Evolutionary conservation across 2,113 vertebrate genomes (phyloP), one percentile per base, ranked within the genome.

Genomic region (Oriolus oriolus): DNA sequence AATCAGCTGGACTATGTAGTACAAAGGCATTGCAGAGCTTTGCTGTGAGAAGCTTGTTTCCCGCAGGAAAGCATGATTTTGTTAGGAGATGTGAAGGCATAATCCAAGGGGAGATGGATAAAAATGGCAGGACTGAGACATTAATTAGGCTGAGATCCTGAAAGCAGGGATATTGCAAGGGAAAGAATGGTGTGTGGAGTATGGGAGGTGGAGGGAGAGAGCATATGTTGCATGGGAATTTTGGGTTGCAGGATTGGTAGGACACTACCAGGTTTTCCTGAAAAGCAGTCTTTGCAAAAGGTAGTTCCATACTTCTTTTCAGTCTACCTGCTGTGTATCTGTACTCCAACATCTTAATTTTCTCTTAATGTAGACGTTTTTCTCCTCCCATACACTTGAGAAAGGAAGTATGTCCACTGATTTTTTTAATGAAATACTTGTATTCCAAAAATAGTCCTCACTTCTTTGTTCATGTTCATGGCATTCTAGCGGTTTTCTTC

Each of bases 1-100:
- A 45, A 22, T 24, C 2, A 0, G 0, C 4, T 66, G 24, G 45
- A 14, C 52, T 79, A 1, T 42, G 13, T 50, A 57, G 28, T 73
- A 30, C 10, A 33, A 80, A 80, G 44, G 16, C 31, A 68, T 37
- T 7, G 1, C 9, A 3, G 28, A 80, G 16, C 63, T 87, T 81
- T 52, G 41, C 76, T 81, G 19, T 24, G 28, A 53, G 31, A 13
- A 69, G 6, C 9, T 56, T 84, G 9, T 68, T 86, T 83, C 26
- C 44, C 75, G 5, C 31, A 64, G 53, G 49, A 71, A 86, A 47
- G 8, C 2, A 15, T 79, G 41, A 84, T 60, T 88, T 39, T n/a
- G 1, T 77, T 81, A 49, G 11, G 15, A 68, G 24, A 16, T 69
- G 3, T 31, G 33, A 13, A 4, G 13, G 9, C 21, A 7, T 59